Base-by-base conservation (phyloP, 2,888 invertebrate genomes). In the Artemia sinica region DNA sequence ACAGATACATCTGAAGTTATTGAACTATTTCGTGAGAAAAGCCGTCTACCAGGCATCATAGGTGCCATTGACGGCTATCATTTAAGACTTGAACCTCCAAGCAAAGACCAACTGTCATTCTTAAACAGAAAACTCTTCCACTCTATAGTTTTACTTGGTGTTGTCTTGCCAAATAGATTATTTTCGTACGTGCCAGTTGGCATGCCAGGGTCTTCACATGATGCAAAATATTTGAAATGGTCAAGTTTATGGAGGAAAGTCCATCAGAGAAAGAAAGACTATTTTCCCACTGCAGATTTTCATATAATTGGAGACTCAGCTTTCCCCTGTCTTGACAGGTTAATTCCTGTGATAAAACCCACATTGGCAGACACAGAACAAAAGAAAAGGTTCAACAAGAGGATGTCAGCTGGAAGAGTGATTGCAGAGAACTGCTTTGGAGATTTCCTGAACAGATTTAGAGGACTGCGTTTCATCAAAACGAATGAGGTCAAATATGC, bases 281-380 rank as follows among this genome's bases (percentile, higher is more conserved):
- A n/a, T 58, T 58, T 58, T 0, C 52, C 58, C 14, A n/a, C 5
- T n/a, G n/a, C 13, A 14, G 14, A 14, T 58, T 58, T 58, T 4
- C 58, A 58, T 58, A 58, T 58, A n/a, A 58, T 58, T 58, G 58
- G 58, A n/a, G 58, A 58, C 58, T 58, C 58, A 58, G 58, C 58
- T 14, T 58, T 58, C 14, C 58, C 8, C 13, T 58, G 58, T 14
- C 7, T 8, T 58, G 58, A 58, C 13, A 6, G 58, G 58, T 4
- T 58, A 14, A 58, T 58, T 58, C 58, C 58, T 58, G 58, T 58
- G 8, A 3, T 58, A 14, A 58, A 58, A 58, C 13, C 58, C 13
- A 6, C 7, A 58, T 14, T n/a, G 8, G 58, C 58, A 58, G 14
- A 58, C 58, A 58, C 58, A 6, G 6, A 58, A 3, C 58, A 58